Evolutionary conservation across 2,113 vertebrate species (phyloP), one percentile per base, ranked within the genome.

Genomic region (Lutjanus erythropterus): DNA sequence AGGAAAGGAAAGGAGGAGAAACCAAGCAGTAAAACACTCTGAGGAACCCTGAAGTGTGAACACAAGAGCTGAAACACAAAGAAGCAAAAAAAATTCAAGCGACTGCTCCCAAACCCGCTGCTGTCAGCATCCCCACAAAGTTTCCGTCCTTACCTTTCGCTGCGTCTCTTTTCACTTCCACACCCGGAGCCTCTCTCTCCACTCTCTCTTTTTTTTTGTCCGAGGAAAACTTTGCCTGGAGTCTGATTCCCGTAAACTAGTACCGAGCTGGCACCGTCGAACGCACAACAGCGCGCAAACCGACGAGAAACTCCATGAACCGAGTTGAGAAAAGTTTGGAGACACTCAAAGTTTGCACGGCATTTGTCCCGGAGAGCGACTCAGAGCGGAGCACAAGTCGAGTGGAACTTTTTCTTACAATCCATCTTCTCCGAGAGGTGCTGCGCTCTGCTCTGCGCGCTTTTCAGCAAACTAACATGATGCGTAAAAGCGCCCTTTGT

Each of bases 401-500:
- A 79, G 50, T 72, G 61, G 16, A 85, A 88, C 80, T 91, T 93
- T 91, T 86, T 91, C 86, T 78, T 90, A 81, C 91, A 89, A 86
- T 93, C 94, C 94, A 95, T 95, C 90, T 83, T 86, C 69, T 61
- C 9, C 62, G 9, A 9, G 80, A 70, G 50, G 23, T 49, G 83
- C 79, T 49, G 83, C 79, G 80, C 79, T 47, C 21, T 10, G 71
- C 88, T 83, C 10, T 39, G 33, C 50, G 19, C 50, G 21, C 60
- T 14, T 52, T 85, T 88, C 79, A 79, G 66, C 62, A 75, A 80
- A 87, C 72, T 58, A 61, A 12, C 83, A 47, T 56, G 56, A 18
- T 18, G 77, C 64, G 83, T 74, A 27, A 46, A 71, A 73, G 46
- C 47, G n/a, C n/a, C n/a, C n/a, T n/a, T n/a, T n/a, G n/a, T n/a